phyloP scores from a whole-genome alignment of 2,113 vertebrate species.

The Ahaetulla prasina region DNA sequence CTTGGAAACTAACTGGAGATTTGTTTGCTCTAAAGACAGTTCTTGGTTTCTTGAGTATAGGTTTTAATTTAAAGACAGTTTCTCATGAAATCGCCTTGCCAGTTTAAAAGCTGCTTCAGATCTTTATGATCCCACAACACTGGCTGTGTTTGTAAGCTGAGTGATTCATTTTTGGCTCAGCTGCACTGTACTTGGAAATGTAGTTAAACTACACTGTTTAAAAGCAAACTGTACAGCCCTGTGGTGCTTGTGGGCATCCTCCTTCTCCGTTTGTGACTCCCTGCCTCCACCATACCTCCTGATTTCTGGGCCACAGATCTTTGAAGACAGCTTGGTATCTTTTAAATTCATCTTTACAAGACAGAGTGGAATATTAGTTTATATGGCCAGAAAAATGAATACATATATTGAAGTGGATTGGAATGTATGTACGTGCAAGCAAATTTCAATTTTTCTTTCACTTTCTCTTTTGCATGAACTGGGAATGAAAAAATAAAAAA shows the following conservation, averaged over 20 bases:
- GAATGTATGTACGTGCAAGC: not conserved
- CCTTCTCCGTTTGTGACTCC: not conserved
- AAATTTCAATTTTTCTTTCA: not conserved
- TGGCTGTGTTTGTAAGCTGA: not conserved
- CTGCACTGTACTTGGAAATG: not conserved
- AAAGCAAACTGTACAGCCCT: not conserved
- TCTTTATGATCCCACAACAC: not conserved
- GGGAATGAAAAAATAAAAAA: not conserved
- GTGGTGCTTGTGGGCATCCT: not conserved
- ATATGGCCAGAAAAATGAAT: not conserved
- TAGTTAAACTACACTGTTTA: not conserved
- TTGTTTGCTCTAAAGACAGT: not conserved
- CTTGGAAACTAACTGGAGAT: slow-evolving; percentile 4
- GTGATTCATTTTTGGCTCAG: not conserved
- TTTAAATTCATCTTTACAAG: not conserved
- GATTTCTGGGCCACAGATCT: not conserved
- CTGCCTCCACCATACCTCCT: not conserved
- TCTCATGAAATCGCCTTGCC: not conserved
- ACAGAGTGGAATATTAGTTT: not conserved
- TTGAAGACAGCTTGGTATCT: not conserved
- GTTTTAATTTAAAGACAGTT: not conserved
- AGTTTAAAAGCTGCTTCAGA: not conserved
- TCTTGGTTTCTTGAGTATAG: not conserved
- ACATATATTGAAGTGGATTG: not conserved
- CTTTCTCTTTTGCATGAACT: not conserved